Evolutionary conservation across 2,888 invertebrate genomes (phyloP).

Genomic region (Saturnia japonica): DNA sequence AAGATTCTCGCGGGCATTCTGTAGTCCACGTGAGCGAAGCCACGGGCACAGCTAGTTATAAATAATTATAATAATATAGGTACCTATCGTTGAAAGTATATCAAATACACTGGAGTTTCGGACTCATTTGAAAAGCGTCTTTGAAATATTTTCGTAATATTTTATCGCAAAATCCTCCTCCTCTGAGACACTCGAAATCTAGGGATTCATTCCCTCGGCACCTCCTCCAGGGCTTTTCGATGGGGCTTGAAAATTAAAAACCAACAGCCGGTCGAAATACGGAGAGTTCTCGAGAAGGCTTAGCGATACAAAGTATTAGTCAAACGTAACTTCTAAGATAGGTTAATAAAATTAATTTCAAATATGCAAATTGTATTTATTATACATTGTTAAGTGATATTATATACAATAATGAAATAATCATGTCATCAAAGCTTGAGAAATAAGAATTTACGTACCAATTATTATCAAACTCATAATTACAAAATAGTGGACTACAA

Average conservation of each 20-base stretch:
- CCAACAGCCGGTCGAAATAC: constrained; percentile 37
- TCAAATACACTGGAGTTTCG: not conserved
- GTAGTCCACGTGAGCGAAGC: too few species aligned
- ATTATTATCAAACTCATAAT: too few species aligned
- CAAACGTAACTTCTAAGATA: not conserved
- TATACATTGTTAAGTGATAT: too few species aligned
- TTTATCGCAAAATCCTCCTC: constrained; percentile 29
- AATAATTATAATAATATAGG: not conserved
- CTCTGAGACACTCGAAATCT: constrained; percentile 28
- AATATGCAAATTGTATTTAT: not conserved
- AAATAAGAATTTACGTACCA: not conserved
- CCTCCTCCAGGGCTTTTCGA: constrained; percentile 35
- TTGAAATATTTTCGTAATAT: constrained; percentile 26
- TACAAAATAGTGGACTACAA: too few species aligned
- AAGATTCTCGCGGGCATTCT: too few species aligned
- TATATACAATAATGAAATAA: too few species aligned
- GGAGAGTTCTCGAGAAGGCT: constrained; percentile 28
- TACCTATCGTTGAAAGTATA: not conserved
- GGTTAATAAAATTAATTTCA: not conserved
- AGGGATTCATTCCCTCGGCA: constrained; percentile 34
- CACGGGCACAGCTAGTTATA: not conserved
- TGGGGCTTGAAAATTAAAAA: constrained; percentile 52
- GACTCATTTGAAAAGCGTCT: constrained; percentile 19
- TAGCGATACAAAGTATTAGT: constrained; percentile 13
- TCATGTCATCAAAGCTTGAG: not conserved